Percentiles rank a stretch among this genome's conserved stretches.
Conservation (phyloP, 2,888 invertebrate genomes). For the Pristionchus mayeri region DNA sequence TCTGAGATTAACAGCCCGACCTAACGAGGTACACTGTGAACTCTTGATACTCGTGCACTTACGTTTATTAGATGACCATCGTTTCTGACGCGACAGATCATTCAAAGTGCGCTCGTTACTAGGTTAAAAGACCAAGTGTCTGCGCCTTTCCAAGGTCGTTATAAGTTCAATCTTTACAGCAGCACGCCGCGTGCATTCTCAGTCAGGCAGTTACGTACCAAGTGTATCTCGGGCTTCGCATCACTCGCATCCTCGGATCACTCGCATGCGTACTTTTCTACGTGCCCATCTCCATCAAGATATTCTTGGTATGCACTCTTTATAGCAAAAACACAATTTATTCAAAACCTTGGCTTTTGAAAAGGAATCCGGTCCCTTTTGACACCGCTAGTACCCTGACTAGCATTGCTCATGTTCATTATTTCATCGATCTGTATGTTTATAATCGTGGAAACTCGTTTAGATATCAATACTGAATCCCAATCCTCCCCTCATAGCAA, state of each 20-base stretch:
- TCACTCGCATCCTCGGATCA: conserved; percentile 1
- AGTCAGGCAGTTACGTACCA: conserved; percentile 7
- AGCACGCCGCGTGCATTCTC: conserved; percentile 20
- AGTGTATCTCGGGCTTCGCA: conserved; percentile 29
- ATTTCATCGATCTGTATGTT: background rate
- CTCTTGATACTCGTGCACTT: background rate
- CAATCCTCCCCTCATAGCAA: background rate
- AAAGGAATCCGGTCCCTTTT: too few relatives aligned
- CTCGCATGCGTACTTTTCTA: conserved; percentile 12
- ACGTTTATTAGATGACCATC: background rate
- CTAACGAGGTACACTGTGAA: background rate
- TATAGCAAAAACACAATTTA: too few relatives aligned
- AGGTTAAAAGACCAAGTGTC: too few relatives aligned
- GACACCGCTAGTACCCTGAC: too few relatives aligned
- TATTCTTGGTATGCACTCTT: conserved; percentile 12
- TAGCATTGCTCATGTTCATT: background rate
- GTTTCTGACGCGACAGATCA: background rate
- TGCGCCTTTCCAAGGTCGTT: too few relatives aligned
- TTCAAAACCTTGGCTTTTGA: too few relatives aligned
- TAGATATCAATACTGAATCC: background rate
- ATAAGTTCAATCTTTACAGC: conserved; percentile 17
- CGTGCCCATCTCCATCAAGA: conserved; percentile 18
- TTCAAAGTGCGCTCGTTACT: too few relatives aligned
- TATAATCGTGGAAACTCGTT: background rate
- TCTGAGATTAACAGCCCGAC: background rate